Base-by-base conservation (phyloP, 2,113 vertebrate species). In the Melanostigma gelatinosum region DNA sequence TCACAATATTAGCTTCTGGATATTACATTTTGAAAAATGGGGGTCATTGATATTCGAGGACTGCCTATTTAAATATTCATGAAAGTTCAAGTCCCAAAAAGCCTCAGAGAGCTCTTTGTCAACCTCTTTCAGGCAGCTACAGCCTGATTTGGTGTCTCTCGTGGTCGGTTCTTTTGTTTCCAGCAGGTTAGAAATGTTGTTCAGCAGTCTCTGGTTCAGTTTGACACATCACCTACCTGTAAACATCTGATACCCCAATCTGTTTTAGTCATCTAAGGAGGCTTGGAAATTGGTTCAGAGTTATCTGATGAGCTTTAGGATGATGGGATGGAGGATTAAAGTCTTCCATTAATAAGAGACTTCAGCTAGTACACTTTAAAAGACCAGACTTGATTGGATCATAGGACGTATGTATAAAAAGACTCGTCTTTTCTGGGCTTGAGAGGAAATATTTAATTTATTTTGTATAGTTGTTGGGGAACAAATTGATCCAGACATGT, bases 271-370 rank as follows among this genome's bases (percentile, higher is more conserved):
- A n/a, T 60, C 70, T 60, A 3, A 46, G 12, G 27, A 34, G 57
- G 71, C 7, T 34, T 16, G 20, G 42, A 61, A 60, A 73, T 24
- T 58, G 36, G 32, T 55, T 36, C 7, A 1, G 2, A 60, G 38
- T 22, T 46, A 72, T 72, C 27, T 73, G 71, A 73, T 61, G 42
- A 61, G 8, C 10, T 48, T 24, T 73, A 40, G 27, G 40, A 48
- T 34, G 71, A 72, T 46, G 44, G 12, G 57, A 72, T 15, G 3
- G 36, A 42, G 20, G 50, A 70, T 70, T 55, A 55, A 24, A 70
- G 42, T 16, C 11, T 11, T 55, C 34, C 7, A 18, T 55, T 42
- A 18, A 71, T 57, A 29, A 4, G 0, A 18, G 50, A 55, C 38
- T 72, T 40, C 50, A 40, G 22, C 11, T 15, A 11, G 29, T 52